phyloP scores from a whole-genome alignment of 1,140 invertebrate genomes.

The Caenorhabditis tropicalis region DNA sequence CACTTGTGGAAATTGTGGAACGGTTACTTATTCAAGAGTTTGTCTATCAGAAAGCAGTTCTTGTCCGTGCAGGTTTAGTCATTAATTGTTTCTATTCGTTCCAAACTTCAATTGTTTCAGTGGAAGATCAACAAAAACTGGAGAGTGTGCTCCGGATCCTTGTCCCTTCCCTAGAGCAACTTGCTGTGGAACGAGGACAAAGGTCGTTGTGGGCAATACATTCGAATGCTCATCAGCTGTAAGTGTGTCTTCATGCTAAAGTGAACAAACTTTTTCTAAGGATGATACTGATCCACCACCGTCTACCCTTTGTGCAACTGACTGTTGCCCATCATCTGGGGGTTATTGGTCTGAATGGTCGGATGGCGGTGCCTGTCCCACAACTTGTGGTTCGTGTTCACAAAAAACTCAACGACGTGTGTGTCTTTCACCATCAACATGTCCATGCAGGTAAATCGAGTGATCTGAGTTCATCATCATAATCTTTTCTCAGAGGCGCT shows the following conservation, averaged over 20 bases:
- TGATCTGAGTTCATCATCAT: too few relatives aligned
- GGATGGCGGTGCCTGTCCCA: not conserved
- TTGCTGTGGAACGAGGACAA: conserved; percentile 8
- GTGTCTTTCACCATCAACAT: not conserved
- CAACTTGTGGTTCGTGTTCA: conserved; percentile 53
- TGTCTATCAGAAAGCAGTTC: not conserved
- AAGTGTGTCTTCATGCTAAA: not conserved
- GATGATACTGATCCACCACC: conserved; percentile 46
- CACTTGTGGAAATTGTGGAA: conserved; percentile 48
- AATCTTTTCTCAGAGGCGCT: not conserved
- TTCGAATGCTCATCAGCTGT: conserved; percentile 58
- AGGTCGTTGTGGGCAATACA: not conserved
- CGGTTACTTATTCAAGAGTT: not conserved
- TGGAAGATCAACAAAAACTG: conserved; percentile 36
- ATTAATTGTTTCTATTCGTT: too few relatives aligned
- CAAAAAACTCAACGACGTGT: conserved; percentile 37
- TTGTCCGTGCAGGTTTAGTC: conserved; percentile 18
- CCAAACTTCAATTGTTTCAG: not conserved
- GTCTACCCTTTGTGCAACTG: not conserved
- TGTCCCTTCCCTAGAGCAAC: conserved; percentile 33
- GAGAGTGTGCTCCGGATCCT: not conserved
- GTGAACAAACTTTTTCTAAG: not conserved
- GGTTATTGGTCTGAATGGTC: conserved; percentile 51
- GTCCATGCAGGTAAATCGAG: not conserved
- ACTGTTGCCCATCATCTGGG: conserved; percentile 32